Evolutionary conservation across 2,888 invertebrate species (phyloP), one percentile per base, ranked within the genome.

Genomic region (Mimumesa dahlbomi): DNA sequence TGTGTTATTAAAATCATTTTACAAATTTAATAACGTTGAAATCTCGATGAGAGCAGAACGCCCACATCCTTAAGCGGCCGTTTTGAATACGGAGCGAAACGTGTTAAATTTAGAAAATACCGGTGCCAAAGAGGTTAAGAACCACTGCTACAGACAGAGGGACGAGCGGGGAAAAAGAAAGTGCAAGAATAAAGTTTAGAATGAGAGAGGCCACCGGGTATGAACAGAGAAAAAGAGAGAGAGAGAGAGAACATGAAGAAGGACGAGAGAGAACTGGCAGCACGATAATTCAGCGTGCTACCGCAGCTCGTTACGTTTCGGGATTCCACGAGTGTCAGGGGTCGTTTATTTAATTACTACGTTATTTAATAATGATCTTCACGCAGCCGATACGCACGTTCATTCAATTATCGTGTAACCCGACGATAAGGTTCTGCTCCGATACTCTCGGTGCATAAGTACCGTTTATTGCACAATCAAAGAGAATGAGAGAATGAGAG

Each of bases 341-440:
- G 38, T 22, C 18, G 21, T 38, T 61, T n/a, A 46, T 52, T 61
- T 50, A 67, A 67, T 70, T 61, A 56, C 16, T 22, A 4, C 19
- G 40, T 34, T 53, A 68, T 52, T 58, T 53, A 65, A 68, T 65
- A 45, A 64, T 52, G 29, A 43, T 36, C 31, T 13, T 36, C 45
- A 25, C 31, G 11, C 29, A 36, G 48, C 22, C 29, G 31, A 63
- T 58, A 43, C 40, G 34, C 42, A 29, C 25, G 4, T 46, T 46
- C 34, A 31, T 16, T 40, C 25, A 45, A 45, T 45, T 52, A 9
- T 14, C 36, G 7, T 9, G 29, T 22, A 29, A 48, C 29, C 29
- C 21, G n/a, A 25, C 25, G 7, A 25, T 7, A 7, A 18, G 19
- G 16, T 13, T 21, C 16, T 34, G 11, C 9, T 7, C 25, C 25